Evolutionary conservation across 2,113 vertebrate species (phyloP).

Genomic region (Rynchops niger): DNA sequence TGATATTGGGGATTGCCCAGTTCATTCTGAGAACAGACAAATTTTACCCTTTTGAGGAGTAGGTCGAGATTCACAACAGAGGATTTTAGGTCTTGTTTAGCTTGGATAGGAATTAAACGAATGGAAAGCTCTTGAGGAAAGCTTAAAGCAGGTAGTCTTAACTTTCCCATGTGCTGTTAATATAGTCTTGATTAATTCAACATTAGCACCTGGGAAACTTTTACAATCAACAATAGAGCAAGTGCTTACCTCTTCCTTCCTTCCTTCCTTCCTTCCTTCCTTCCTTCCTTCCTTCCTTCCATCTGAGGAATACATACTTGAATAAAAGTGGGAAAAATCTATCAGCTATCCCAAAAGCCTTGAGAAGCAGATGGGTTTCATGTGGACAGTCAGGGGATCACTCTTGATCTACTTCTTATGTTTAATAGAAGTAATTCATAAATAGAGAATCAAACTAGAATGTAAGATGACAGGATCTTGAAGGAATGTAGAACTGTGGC

Average conservation of each 20-base stretch:
- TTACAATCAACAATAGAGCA: not conserved
- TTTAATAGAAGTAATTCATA: not conserved
- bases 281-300: not conserved
- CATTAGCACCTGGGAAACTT: not conserved
- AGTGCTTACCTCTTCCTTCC: accelerated
- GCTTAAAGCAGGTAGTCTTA: not conserved
- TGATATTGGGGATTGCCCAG: not conserved
- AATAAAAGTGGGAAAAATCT: not conserved
- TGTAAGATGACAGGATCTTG: not conserved
- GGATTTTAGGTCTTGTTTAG: not conserved
- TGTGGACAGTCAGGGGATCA: not conserved
- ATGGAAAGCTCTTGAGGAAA: not conserved
- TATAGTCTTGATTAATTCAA: not conserved
- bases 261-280: not conserved
- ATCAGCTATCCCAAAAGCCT: not conserved
- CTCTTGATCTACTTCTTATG: not conserved
- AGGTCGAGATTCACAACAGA: not conserved
- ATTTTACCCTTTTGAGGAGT: not conserved
- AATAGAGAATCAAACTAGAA: not conserved
- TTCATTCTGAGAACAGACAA: not conserved
- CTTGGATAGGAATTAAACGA: not conserved
- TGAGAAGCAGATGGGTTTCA: not conserved
- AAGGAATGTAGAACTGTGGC: not conserved
- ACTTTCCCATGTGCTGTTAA: not conserved
- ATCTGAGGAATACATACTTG: not conserved